A percentile compares a stretch with the other conserved stretches of the same genome.
Evolutionary conservation across 2,113 vertebrate species (phyloP).

Genomic region (Vanacampus margaritifer): DNA sequence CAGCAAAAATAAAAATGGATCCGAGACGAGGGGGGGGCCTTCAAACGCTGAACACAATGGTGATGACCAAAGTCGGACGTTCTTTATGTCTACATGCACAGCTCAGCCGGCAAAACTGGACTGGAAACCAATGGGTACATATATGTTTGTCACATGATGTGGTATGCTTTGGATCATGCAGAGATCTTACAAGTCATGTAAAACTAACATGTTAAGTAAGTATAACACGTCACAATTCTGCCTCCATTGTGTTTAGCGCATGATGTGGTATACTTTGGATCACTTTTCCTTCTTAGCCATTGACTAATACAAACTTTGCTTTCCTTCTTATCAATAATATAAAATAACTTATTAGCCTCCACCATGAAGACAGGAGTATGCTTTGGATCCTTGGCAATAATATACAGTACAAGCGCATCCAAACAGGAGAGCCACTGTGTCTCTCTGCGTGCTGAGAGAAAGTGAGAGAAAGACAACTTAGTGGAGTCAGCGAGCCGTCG

Average conservation of each 20-base stretch:
- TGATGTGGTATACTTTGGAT: background rate
- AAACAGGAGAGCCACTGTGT: constrained; percentile 63
- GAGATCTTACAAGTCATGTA: no score
- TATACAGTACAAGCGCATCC: constrained; percentile 64
- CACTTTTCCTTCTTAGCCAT: background rate
- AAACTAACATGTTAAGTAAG: background rate
- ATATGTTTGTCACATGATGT: background rate
- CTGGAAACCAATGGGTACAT: background rate
- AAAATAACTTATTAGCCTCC: background rate
- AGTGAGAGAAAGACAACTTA: constrained; percentile 47
- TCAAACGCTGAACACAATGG: constrained; percentile 59
- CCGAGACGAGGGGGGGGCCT: constrained; percentile 66
- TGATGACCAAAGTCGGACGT: constrained; percentile 53
- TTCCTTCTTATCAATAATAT: no score
- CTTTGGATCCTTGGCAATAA: constrained; percentile 33
- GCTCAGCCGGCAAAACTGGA: background rate
- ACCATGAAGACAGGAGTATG: background rate
- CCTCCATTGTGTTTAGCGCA: no score
- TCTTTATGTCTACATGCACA: constrained; percentile 24
- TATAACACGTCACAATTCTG: no score
- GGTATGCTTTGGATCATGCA: background rate
- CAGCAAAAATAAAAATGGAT: constrained; percentile 73
- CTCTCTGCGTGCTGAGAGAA: constrained; percentile 52
- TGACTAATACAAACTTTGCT: no score
- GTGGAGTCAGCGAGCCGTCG: constrained; percentile 64